phyloP scores from a whole-genome alignment of 2,797 vertebrate species.

The Nasua narica region DNA sequence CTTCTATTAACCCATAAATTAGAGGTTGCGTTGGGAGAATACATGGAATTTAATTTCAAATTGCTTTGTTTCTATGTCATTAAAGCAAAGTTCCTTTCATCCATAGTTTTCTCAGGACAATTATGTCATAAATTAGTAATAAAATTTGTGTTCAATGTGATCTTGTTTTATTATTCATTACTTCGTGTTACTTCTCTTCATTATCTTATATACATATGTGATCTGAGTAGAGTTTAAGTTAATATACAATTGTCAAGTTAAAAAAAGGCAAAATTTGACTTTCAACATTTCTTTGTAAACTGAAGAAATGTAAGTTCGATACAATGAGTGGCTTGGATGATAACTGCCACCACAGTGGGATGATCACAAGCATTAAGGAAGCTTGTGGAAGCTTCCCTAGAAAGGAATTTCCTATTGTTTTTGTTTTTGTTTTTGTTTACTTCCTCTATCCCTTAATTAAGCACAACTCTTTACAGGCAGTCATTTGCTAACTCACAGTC shows the following conservation, averaged over 20 bases:
- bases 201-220: neutral
- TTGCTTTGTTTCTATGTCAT: neutral
- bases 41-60: neutral
- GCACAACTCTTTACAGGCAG: neutral
- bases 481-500: neutral
- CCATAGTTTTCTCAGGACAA: neutral
- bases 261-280: neutral
- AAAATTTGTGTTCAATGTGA: neutral
- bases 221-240: neutral
- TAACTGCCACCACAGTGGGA: no score
- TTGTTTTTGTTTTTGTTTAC: neutral
- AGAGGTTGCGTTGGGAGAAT: neutral
- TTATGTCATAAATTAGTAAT: neutral
- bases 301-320: neutral
- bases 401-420: neutral
- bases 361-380: neutral
- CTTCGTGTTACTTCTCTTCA: neutral
- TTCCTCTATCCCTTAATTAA: neutral
- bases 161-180: neutral
- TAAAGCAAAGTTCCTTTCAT: neutral
- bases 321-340: rapidly evolving
- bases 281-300: neutral
- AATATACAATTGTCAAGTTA: neutral
- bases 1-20: neutral
- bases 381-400: rapidly evolving